Evolutionary conservation across 2,113 vertebrate genomes (phyloP).

Genomic region (Podarcis cretensis): DNA sequence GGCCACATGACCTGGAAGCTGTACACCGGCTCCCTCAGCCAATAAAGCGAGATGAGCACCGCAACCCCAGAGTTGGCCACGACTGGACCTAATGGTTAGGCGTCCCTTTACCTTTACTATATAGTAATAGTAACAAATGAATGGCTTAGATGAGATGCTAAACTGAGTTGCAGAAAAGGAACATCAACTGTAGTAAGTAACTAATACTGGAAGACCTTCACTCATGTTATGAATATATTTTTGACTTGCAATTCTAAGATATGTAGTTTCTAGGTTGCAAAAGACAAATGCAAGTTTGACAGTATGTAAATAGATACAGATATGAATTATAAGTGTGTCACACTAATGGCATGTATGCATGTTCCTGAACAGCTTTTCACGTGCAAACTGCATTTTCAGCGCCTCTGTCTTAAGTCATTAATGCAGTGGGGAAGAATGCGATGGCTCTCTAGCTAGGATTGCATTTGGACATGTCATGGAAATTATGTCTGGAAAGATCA

Average conservation of each 20-base stretch:
- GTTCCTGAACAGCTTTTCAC: background rate
- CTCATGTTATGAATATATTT: conserved; percentile 5
- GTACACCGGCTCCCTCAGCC: too few species aligned
- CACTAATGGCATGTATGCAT: background rate
- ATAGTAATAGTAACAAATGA: background rate
- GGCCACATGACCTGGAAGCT: too few species aligned
- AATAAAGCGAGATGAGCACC: too few species aligned
- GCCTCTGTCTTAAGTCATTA: conserved; percentile 16
- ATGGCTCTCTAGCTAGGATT: conserved; percentile 4
- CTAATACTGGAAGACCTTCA: background rate
- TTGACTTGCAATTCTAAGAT: background rate
- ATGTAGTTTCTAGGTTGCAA: background rate
- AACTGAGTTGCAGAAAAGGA: background rate
- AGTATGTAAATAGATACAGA: background rate
- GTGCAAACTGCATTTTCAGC: background rate
- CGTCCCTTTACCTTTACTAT: too few species aligned
- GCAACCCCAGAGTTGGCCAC: too few species aligned
- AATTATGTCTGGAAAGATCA: conserved; percentile 43
- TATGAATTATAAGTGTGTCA: background rate
- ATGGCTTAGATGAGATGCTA: background rate
- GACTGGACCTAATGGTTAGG: too few species aligned
- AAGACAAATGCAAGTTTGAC: background rate
- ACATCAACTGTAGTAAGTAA: background rate
- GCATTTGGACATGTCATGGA: conserved; percentile 22
- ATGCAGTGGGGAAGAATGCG: background rate